Evolutionary conservation across 2,888 invertebrate species (phyloP).

Genomic region (Calliopum simillimum): DNA sequence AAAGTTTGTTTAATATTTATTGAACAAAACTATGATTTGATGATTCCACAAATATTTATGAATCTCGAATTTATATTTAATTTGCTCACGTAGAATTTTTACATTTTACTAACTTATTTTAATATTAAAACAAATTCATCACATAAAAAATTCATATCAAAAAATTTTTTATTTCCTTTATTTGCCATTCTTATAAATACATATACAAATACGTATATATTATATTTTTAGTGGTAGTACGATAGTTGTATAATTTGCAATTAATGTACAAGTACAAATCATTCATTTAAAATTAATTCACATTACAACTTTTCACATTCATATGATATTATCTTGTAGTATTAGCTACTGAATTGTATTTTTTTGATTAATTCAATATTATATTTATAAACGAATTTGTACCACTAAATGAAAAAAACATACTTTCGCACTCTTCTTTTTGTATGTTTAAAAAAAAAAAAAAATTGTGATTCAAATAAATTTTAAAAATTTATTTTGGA

Average conservation of each 20-base stretch:
- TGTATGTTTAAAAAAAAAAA: too few relatives aligned
- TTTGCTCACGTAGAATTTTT: not conserved
- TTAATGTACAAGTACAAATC: too few relatives aligned
- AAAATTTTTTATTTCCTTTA: not conserved
- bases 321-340: not conserved
- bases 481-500: not conserved
- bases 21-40: too few relatives aligned
- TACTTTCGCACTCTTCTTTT: too few relatives aligned
- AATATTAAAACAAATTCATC: conserved; percentile 1
- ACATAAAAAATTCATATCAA: not conserved
- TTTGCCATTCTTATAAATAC: not conserved
- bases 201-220: too few relatives aligned
- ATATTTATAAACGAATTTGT: too few relatives aligned
- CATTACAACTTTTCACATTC: conserved; percentile 2
- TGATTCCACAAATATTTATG: too few relatives aligned
- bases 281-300: conserved; percentile 9
- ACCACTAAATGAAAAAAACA: too few relatives aligned
- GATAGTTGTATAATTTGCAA: not conserved
- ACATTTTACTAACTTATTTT: not conserved
- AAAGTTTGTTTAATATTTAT: too few relatives aligned
- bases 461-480: too few relatives aligned
- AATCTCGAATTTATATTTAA: too few relatives aligned
- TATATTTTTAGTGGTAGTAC: not conserved
- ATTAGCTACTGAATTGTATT: not conserved
- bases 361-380: not conserved